Evolutionary conservation across 1,140 invertebrate species (phyloP).

Genomic region (Procambarus virginalis): DNA sequence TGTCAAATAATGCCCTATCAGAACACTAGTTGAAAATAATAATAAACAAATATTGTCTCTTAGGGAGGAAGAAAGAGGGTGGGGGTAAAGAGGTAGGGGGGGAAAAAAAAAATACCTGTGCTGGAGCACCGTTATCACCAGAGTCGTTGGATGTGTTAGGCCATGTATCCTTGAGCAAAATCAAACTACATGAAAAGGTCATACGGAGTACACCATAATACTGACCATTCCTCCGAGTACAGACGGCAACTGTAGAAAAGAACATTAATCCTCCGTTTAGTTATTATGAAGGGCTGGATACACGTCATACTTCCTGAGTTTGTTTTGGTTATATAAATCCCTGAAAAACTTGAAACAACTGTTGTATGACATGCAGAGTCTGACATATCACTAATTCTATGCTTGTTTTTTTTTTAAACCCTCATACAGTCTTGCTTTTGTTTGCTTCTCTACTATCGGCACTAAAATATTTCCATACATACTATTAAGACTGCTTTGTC

Average conservation of each 20-base stretch:
- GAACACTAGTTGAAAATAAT: constrained; percentile 10
- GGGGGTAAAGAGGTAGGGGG: no score
- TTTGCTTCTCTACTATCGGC: not conserved
- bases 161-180: constrained; percentile 52
- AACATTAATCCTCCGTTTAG: not conserved
- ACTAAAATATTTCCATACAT: not conserved
- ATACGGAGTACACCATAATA: constrained; percentile 12
- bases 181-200: constrained; percentile 39
- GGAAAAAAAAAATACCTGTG: constrained; percentile 1
- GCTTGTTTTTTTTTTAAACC: not conserved
- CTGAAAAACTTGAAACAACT: constrained; percentile 20
- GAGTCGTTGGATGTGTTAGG: constrained; percentile 38
- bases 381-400: constrained; percentile 4
- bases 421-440: not conserved
- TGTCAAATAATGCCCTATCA: constrained; percentile 19
- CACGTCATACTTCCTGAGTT: constrained; percentile 48
- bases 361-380: not conserved
- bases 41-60: constrained; percentile 11
- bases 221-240: constrained; percentile 7
- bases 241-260: constrained; percentile 24
- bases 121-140: constrained; percentile 45
- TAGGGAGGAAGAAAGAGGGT: not conserved
- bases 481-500: not conserved
- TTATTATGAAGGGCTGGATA: constrained; percentile 11
- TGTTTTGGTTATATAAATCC: constrained; percentile 6